Conservation (phyloP, 2,888 invertebrate genomes). For the Heliconius ethilla region DNA sequence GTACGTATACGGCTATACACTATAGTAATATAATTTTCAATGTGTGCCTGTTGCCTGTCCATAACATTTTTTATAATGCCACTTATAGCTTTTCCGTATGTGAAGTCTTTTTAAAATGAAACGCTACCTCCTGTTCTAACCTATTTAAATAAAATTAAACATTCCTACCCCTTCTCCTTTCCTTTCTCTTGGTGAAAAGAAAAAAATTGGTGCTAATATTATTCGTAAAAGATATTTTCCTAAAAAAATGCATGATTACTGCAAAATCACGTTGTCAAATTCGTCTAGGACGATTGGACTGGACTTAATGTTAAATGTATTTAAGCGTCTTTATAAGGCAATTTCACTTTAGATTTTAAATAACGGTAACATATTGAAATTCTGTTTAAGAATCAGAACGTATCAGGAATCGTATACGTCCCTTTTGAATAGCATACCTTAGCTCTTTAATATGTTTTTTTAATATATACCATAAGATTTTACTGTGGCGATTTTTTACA, state of each 20-base stretch:
- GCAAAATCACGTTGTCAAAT: slow-evolving; percentile 11
- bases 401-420: background rate
- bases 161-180: background rate
- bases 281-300: slow-evolving; percentile 10
- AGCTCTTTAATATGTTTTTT: background rate
- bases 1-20: too few relatives aligned
- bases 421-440: background rate
- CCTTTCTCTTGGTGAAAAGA: too few relatives aligned
- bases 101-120: background rate
- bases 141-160: background rate
- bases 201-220: background rate
- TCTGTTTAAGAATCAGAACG: background rate
- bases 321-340: slow-evolving; percentile 17
- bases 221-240: background rate
- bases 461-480: too few relatives aligned
- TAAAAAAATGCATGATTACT: background rate
- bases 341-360: slow-evolving; percentile 9
- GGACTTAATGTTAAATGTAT: slow-evolving; percentile 11
- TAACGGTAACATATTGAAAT: slow-evolving; percentile 13
- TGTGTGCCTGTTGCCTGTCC: too few relatives aligned
- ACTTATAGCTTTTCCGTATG: too few relatives aligned
- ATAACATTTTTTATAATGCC: too few relatives aligned
- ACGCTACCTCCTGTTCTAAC: background rate
- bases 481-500: background rate
- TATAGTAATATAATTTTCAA: background rate